Conservation (phyloP, 2,797 vertebrate genomes). For the Tarsius wallacei region DNA sequence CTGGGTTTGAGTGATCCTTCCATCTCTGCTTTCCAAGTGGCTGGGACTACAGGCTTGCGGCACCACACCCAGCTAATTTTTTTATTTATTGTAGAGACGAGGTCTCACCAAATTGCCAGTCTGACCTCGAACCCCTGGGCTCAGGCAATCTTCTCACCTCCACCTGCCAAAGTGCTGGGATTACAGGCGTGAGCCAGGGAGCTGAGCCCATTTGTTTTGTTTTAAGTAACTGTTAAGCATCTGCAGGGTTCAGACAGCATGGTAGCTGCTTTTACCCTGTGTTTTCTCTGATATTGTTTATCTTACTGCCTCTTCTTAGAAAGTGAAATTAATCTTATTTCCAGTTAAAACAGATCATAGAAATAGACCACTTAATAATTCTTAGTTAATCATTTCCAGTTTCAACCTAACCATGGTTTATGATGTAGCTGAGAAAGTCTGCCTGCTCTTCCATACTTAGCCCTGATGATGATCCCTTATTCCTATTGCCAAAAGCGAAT, state of each 20-base stretch:
- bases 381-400: background rate
- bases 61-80: no score
- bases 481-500: background rate
- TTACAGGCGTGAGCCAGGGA: background rate
- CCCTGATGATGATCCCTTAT: background rate
- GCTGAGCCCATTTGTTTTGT: background rate
- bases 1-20: no score
- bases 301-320: background rate
- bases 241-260: background rate
- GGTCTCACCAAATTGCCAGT: background rate
- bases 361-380: background rate
- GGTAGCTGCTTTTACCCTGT: background rate
- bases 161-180: background rate
- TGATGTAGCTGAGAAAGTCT: background rate
- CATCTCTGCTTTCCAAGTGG: no score
- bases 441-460: background rate
- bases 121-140: background rate
- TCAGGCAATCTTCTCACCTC: background rate
- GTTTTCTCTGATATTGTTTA: background rate
- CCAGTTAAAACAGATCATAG: slow-evolving; percentile 11
- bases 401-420: background rate
- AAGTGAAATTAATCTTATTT: background rate
- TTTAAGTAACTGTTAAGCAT: background rate
- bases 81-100: background rate
- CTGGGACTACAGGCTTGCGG: no score